phyloP scores from a whole-genome alignment of 2,797 vertebrate species.

The Rhinogobio ventralis region DNA sequence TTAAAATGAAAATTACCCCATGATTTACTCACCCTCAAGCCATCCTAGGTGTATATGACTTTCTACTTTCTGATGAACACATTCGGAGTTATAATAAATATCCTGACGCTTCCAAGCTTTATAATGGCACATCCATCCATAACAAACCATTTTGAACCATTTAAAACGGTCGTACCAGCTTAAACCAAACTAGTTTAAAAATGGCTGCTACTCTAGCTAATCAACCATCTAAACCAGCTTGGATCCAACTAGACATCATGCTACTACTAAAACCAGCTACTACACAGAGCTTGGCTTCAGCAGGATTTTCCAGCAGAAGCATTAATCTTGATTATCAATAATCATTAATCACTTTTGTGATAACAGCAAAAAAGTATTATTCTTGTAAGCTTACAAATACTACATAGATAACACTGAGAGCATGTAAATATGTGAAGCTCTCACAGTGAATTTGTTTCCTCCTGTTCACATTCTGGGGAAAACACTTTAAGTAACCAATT shows the following conservation, averaged over 20 bases:
- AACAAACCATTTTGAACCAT: no score
- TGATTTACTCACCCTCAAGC: no score
- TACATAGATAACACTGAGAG: background rate
- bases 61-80: no score
- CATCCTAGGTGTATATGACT: no score
- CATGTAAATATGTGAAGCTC: background rate
- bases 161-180: background rate
- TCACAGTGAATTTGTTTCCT: background rate
- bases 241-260: background rate
- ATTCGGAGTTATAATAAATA: no score
- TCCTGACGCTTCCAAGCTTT: no score
- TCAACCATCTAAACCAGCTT: background rate
- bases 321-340: background rate
- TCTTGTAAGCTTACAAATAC: constrained; percentile 3
- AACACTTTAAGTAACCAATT: constrained; percentile 16
- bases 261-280: background rate
- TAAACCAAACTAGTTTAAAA: background rate
- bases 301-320: background rate
- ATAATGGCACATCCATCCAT: no score
- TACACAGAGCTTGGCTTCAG: background rate
- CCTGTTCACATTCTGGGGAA: background rate
- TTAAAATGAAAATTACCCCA: no score
- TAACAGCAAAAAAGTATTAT: background rate
- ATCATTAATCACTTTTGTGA: background rate
- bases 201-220: background rate